These are phyloP conservation scores for Seriola quinqueradiata DNA, from an alignment of 2,113 vertebrate genomes.

Conservation along the genomic window DNA sequence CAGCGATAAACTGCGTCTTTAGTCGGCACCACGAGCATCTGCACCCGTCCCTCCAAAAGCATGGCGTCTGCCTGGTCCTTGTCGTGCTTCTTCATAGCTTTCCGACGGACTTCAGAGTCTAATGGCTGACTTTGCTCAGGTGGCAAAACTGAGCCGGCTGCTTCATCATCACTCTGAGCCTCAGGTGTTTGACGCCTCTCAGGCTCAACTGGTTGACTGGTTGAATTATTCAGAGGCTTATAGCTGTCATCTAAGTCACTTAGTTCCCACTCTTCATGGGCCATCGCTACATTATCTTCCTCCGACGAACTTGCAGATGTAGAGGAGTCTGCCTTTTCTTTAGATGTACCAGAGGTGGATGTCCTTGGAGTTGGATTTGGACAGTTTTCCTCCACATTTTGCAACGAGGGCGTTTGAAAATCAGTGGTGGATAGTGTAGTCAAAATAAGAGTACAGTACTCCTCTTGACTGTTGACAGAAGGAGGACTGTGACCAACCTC, in stretches of 20 bases:
- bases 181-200: neutral
- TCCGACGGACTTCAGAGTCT: conserved; percentile 82
- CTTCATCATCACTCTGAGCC: neutral
- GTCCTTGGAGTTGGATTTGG: neutral
- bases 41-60: conserved; percentile 93
- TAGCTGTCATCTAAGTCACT: conserved; percentile 43
- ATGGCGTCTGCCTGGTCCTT: conserved; percentile 91
- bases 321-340: conserved; percentile 18
- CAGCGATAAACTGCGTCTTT: conserved; percentile 84
- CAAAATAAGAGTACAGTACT: conserved; percentile 78
- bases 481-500: conserved; percentile 32
- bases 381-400: conserved; percentile 26
- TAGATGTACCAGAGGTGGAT: neutral
- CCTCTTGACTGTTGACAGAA: conserved; percentile 47
- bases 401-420: conserved; percentile 27
- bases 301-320: conserved; percentile 47
- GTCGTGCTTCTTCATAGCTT: conserved; percentile 89
- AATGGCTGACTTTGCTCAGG: neutral
- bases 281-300: conserved; percentile 27
- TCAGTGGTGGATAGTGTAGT: conserved; percentile 70
- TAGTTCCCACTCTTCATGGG: conserved; percentile 46
- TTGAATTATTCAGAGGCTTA: conserved; percentile 8
- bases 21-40: conserved; percentile 91
- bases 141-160: conserved; percentile 3
- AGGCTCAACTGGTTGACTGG: neutral